phyloP scores from a whole-genome alignment of 1,140 invertebrate genomes.

The Heliconius himera region DNA sequence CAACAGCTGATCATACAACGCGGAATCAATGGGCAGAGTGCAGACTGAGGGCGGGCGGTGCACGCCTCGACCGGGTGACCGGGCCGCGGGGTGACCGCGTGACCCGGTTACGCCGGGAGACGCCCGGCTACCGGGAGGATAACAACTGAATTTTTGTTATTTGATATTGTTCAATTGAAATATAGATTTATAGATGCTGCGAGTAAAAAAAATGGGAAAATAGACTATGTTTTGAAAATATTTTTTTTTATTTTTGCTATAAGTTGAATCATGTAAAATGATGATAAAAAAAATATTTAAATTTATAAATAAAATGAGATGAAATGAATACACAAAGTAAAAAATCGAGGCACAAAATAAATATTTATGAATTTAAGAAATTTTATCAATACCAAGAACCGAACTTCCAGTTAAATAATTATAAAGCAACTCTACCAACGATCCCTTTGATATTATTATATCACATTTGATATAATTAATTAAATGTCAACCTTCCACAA shows the following conservation, averaged over 20 bases:
- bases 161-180: neutral
- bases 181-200: too few relatives aligned
- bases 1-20: constrained; percentile 5
- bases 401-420: neutral
- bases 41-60: constrained; percentile 52
- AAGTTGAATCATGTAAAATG: too few relatives aligned
- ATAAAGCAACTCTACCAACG: neutral
- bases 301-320: too few relatives aligned
- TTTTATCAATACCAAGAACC: too few relatives aligned
- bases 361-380: too few relatives aligned
- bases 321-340: too few relatives aligned
- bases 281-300: too few relatives aligned
- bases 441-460: neutral
- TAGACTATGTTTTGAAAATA: neutral
- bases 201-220: neutral
- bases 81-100: constrained; percentile 69
- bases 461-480: neutral
- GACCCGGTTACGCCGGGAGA: constrained; percentile 63
- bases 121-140: constrained; percentile 45
- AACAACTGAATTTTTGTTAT: neutral
- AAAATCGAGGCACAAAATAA: too few relatives aligned
- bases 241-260: too few relatives aligned
- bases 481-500: constrained; percentile 1
- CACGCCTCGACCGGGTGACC: constrained; percentile 55
- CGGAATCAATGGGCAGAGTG: constrained; percentile 58